Percentiles rank a stretch among this genome's conserved stretches.
phyloP scores from a whole-genome alignment of 2,113 vertebrate species.

The Morphnarchus princeps region DNA sequence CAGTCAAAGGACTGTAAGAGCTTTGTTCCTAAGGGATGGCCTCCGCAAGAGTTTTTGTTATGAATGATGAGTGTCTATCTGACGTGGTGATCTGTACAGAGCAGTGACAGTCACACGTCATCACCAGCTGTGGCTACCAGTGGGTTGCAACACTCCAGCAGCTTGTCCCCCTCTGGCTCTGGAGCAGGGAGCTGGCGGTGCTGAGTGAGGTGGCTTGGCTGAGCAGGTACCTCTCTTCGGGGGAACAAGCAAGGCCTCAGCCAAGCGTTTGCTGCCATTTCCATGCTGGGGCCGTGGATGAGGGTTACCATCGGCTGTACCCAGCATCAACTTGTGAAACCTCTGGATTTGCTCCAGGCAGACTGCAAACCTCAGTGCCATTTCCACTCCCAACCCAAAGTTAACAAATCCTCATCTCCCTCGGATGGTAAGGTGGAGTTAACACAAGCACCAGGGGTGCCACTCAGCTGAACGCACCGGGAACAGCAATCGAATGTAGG shows the following conservation, averaged over 20 bases:
- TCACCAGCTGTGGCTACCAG: background rate
- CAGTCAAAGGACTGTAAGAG: background rate
- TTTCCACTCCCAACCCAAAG: background rate
- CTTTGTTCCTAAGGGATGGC: background rate
- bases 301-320: background rate
- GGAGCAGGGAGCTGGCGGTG: background rate
- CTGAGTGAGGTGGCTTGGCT: background rate
- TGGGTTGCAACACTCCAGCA: background rate
- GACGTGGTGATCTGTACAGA: background rate
- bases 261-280: background rate
- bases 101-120: background rate
- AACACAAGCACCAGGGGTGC: background rate
- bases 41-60: background rate
- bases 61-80: background rate
- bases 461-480: background rate
- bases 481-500: background rate
- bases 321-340: background rate
- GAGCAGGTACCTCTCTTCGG: background rate
- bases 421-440: background rate
- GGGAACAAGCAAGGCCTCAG: background rate
- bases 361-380: background rate
- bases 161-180: background rate
- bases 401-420: background rate
- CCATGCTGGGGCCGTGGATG: accelerated
- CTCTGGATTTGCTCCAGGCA: background rate